Evolutionary conservation across 2,113 vertebrate species (phyloP), one percentile per base, ranked within the genome.

Genomic region (Crotophaga sulcirostris): DNA sequence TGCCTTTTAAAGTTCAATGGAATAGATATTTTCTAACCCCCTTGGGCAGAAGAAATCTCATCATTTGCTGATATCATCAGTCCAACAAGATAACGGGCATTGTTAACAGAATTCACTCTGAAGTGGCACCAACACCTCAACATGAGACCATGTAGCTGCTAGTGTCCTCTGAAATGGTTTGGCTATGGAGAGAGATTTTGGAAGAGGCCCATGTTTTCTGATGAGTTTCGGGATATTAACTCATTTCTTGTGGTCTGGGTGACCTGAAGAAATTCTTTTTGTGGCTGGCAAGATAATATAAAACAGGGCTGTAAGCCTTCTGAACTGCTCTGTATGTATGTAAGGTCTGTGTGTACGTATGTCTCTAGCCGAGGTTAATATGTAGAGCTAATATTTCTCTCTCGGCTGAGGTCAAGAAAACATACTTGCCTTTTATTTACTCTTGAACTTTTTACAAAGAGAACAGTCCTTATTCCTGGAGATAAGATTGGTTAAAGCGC

Each of bases 1-100:
- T 95, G 75, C 78, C 87, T 95, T 96, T 87, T 95, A 83, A 91
- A 90, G 90, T 96, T 96, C 95, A 96, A 87, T 83, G 64, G 70
- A 94, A 90, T 91, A 94, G 93, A 90, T 95, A 82, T 91, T 96
- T 96, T 91, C 75, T 62, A 87, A 34, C 38, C 47, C 78, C 13
- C 70, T 66, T 70, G 90, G 70, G 78, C 45, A 90, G 82, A 83
- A 90, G 87, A 96, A 94, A 95, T 96, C 90, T 87, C 55, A 67
- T 95, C 33, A 54, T 95, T 95, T 96, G 87, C 94, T 95, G 90
- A 74, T 96, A 90, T 88, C 82, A 95, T 95, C 95, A 90, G 63
- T 88, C 82, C 89, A 91, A 77, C 87, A 92, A 87, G 44, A 56
- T 91, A 92, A 89, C 84, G 54, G 85, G 40, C 67, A 63, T 83